Evolutionary conservation across 1,140 invertebrate species (phyloP).

Genomic region (Drosophila ficusphila): DNA sequence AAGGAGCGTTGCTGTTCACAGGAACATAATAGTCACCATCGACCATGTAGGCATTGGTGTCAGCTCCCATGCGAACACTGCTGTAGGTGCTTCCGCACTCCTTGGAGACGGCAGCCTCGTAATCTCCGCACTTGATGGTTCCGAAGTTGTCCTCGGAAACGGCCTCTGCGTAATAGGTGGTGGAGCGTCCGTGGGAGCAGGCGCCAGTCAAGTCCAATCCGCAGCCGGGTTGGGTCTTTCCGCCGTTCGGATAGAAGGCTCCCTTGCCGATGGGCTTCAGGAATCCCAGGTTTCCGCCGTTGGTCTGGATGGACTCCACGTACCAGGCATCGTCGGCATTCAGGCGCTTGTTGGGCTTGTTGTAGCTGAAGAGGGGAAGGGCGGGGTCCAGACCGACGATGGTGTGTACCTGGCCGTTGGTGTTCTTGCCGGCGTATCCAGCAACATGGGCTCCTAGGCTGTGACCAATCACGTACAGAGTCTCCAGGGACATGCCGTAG

Average conservation of each 20-base stretch:
- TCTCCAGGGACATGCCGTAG: slow-evolving; percentile 62
- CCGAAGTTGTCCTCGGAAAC: slow-evolving; percentile 59
- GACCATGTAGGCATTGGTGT: slow-evolving; percentile 75
- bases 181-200: slow-evolving; percentile 85
- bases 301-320: slow-evolving; percentile 86
- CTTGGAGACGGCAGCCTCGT: slow-evolving; percentile 49
- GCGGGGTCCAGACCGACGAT: slow-evolving; percentile 85
- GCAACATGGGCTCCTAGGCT: slow-evolving; percentile 85
- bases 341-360: slow-evolving; percentile 70
- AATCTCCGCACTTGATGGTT: slow-evolving; percentile 55
- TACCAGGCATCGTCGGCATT: slow-evolving; percentile 82
- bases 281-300: slow-evolving; percentile 85
- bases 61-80: slow-evolving; percentile 82
- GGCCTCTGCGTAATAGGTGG: slow-evolving; percentile 86
- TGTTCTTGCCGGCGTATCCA: slow-evolving; percentile 85
- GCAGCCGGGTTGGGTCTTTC: slow-evolving; percentile 86
- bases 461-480: slow-evolving; percentile 81
- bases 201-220: slow-evolving; percentile 67
- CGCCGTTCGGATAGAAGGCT: slow-evolving; percentile 86
- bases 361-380: slow-evolving; percentile 75
- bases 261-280: slow-evolving; percentile 84
- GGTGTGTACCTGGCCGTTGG: slow-evolving; percentile 61
- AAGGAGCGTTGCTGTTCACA: slow-evolving; percentile 70
- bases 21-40: slow-evolving; percentile 71
- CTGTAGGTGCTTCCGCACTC: slow-evolving; percentile 61